phyloP scores from a whole-genome alignment of 2,797 vertebrate genomes.

The Adrianichthys oophorus region DNA sequence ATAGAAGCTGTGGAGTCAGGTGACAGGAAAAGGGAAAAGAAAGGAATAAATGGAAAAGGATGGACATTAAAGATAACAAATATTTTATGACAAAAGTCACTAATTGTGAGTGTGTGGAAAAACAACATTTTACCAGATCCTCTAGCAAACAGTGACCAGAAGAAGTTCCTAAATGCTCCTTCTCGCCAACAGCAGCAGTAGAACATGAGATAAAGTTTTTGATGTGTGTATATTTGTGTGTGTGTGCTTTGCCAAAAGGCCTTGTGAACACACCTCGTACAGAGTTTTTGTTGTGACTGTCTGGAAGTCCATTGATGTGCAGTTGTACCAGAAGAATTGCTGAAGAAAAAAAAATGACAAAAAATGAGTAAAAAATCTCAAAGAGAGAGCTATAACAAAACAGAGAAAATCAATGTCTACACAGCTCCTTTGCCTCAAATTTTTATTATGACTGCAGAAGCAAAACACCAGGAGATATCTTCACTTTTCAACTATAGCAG shows the following conservation, averaged over 20 bases:
- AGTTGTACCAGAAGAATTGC: constrained; percentile 53
- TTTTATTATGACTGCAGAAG: constrained; percentile 67
- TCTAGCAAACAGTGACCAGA: not conserved
- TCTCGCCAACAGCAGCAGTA: constrained; percentile 10
- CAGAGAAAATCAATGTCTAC: constrained; percentile 49
- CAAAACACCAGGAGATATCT: constrained; percentile 60
- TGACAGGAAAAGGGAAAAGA: constrained; percentile 45
- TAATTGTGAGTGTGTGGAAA: too few relatives aligned
- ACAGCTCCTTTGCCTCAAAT: constrained; percentile 30
- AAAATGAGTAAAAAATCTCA: constrained; percentile 43
- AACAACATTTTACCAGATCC: too few relatives aligned
- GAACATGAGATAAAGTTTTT: constrained; percentile 25
- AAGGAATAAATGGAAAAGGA: constrained; percentile 29
- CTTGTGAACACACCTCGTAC: constrained; percentile 57
- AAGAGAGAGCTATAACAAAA: constrained; percentile 25
- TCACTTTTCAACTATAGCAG: constrained; percentile 42
- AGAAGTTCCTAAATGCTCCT: not conserved
- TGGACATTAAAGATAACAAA: constrained; percentile 30
- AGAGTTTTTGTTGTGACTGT: constrained; percentile 69
- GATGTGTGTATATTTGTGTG: constrained; percentile 6
- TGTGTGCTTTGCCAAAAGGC: constrained; percentile 34
- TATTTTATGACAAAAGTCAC: constrained; percentile 23
- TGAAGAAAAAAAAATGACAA: not conserved
- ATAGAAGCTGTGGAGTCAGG: constrained; percentile 36
- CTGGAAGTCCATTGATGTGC: constrained; percentile 60